These are phyloP conservation scores for Conus ventricosus DNA, from an alignment of 1,140 invertebrate genomes.

Conservation along the genomic window DNA sequence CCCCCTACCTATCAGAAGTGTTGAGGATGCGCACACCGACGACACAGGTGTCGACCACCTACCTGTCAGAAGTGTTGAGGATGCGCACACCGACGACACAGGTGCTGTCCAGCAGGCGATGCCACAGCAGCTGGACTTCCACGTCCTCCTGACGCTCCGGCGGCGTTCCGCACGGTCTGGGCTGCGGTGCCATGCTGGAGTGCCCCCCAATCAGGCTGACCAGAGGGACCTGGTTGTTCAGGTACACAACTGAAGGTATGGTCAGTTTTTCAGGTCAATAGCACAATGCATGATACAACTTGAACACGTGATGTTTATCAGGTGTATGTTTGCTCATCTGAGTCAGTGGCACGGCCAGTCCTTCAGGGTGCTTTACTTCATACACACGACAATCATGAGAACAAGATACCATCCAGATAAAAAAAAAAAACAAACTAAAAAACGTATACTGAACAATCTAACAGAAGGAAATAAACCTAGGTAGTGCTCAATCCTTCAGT, in stretches of 20 bases:
- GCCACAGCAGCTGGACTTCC: neutral
- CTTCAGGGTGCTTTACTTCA: no score
- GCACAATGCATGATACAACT: neutral
- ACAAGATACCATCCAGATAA: no score
- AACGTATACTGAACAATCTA: no score
- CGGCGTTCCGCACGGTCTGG: neutral
- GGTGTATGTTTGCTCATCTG: no score
- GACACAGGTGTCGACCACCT: no score
- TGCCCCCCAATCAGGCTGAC: neutral
- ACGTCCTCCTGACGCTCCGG: neutral
- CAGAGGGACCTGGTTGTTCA: slow-evolving; percentile 16
- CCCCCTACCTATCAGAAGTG: neutral
- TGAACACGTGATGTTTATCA: no score
- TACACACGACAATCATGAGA: no score
- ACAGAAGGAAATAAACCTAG: no score
- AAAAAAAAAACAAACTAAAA: no score
- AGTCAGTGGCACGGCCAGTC: no score
- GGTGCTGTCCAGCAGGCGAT: neutral
- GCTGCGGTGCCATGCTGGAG: no score
- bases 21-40: slow-evolving; percentile 11
- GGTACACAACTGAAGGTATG: neutral
- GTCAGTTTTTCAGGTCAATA: neutral
- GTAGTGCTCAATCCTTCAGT: no score
- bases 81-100: slow-evolving; percentile 20
- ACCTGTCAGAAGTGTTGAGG: slow-evolving; percentile 11